Conservation (phyloP, 2,888 invertebrate genomes). For the Ferrisia virgata region DNA sequence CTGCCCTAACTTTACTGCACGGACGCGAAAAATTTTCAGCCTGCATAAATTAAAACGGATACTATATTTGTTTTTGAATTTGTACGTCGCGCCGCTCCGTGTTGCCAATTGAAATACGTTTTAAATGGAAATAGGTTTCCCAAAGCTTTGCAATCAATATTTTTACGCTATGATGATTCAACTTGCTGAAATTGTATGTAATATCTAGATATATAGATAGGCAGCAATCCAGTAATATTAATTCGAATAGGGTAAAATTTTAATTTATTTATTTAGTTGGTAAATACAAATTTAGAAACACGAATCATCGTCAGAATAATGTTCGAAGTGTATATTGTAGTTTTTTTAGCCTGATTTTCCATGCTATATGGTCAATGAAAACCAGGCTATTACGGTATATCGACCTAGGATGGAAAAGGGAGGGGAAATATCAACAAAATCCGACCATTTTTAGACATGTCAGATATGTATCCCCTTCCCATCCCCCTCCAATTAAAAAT, state of each 20-base stretch:
- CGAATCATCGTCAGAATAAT: background rate
- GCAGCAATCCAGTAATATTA: background rate
- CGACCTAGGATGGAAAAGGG: no score
- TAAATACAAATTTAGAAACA: background rate
- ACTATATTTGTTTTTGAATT: constrained; percentile 16
- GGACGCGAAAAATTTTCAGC: background rate
- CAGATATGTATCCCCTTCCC: no score
- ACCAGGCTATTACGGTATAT: no score
- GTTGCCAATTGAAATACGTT: constrained; percentile 10
- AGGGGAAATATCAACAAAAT: no score
- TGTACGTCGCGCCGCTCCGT: background rate
- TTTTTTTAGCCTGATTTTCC: background rate
- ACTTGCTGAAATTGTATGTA: background rate
- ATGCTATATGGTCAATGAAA: no score
- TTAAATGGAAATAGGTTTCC: background rate
- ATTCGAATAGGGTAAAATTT: background rate
- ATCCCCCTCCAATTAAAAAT: no score
- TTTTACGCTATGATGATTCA: background rate
- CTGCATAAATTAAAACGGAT: constrained; percentile 21
- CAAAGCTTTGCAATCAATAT: constrained; percentile 5
- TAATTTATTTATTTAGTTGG: background rate
- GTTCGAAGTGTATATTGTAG: background rate
- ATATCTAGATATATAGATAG: background rate
- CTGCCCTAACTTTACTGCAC: no score
- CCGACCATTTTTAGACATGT: no score